Conservation (phyloP, 2,113 vertebrate species). For the Plestiodon gilberti region DNA sequence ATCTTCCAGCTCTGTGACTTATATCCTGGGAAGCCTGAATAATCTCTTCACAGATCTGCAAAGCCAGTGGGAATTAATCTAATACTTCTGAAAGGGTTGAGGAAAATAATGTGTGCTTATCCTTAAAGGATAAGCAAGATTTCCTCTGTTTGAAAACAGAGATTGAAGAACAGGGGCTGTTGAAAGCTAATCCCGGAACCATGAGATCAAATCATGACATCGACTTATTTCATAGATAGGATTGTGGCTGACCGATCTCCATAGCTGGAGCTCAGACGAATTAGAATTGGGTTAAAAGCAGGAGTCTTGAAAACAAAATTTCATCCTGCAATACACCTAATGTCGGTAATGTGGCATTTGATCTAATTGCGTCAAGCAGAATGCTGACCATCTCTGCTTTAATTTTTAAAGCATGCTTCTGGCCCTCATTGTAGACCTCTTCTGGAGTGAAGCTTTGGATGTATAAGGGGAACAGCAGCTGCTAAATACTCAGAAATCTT, state of each 20-base stretch:
- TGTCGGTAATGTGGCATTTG: no score
- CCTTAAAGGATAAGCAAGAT: not conserved
- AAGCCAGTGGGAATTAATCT: not conserved
- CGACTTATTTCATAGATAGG: not conserved
- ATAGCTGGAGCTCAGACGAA: not conserved
- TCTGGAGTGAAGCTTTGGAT: not conserved
- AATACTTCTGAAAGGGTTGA: not conserved
- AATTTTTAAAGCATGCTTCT: not conserved
- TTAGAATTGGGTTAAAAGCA: not conserved
- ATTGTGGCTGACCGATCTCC: not conserved
- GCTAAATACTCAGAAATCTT: no score
- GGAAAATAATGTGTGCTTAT: not conserved
- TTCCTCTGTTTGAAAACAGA: not conserved
- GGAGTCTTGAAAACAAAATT: not conserved
- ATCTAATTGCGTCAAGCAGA: not conserved
- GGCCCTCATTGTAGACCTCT: not conserved
- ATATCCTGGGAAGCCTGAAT: not conserved
- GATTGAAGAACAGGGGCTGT: not conserved
- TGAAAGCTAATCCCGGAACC: not conserved
- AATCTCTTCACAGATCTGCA: not conserved
- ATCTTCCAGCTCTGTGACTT: not conserved
- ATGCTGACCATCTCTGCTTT: not conserved
- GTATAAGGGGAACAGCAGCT: no score
- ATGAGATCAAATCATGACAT: not conserved
- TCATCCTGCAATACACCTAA: not conserved